Conservation (phyloP, 2,113 vertebrate genomes). For the Eonycteris spelaea region DNA sequence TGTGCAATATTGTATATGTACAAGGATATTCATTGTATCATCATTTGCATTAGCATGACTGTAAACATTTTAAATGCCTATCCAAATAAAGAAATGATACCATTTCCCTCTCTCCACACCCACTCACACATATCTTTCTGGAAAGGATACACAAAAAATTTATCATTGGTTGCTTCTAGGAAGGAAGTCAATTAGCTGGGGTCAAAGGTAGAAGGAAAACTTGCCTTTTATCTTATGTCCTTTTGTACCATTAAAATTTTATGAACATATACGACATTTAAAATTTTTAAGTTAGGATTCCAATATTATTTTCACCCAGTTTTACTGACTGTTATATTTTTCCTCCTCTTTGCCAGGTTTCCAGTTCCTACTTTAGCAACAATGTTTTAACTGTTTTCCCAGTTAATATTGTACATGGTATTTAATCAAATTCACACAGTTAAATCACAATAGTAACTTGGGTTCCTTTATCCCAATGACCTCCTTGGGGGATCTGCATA, state of each 20-base stretch:
- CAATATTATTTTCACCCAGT: conserved; percentile 25
- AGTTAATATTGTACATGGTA: not conserved
- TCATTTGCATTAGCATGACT: not conserved
- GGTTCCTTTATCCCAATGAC: not conserved
- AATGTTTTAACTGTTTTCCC: not conserved
- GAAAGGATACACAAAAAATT: not conserved
- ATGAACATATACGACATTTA: not conserved
- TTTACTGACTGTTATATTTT: conserved; percentile 17
- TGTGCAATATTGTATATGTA: not conserved
- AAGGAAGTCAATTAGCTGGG: not conserved
- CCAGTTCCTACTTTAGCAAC: not conserved
- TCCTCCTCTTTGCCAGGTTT: conserved; percentile 6
- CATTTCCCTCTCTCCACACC: not conserved
- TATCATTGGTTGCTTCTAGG: not conserved
- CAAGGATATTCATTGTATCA: not conserved
- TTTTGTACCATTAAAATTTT: conserved; percentile 39
- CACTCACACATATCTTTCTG: not conserved
- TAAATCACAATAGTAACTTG: not conserved
- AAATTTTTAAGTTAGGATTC: not conserved
- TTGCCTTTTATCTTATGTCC: not conserved
- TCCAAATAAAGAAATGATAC: conserved; percentile 37
- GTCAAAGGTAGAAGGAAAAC: conserved; percentile 34
- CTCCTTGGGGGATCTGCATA: not conserved
- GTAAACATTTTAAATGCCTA: not conserved
- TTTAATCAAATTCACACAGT: conserved; percentile 5